phyloP scores from a whole-genome alignment of 2,797 vertebrate genomes.

The Nothura maculosa region DNA sequence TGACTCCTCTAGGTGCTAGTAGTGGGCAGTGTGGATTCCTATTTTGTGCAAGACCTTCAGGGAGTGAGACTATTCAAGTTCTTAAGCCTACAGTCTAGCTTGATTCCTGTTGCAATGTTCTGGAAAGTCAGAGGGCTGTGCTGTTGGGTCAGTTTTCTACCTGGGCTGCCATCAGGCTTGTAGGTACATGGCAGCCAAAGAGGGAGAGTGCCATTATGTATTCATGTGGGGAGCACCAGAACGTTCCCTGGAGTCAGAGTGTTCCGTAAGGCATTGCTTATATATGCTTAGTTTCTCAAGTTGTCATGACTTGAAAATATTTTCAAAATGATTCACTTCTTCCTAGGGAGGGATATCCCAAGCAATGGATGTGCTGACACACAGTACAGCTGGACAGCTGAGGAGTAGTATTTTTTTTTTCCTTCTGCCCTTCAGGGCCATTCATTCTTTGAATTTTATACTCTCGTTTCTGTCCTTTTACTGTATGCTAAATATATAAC shows the following conservation, averaged over 20 bases:
- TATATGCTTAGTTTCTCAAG: background rate
- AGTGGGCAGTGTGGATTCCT: background rate
- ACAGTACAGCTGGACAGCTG: background rate
- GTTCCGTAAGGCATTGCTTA: background rate
- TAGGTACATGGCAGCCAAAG: background rate
- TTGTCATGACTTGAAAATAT: background rate
- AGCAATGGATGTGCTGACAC: background rate
- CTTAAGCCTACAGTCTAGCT: background rate
- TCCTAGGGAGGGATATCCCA: background rate
- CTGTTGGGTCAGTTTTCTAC: conserved; percentile 34
- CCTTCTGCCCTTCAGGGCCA: background rate
- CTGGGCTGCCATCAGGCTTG: background rate
- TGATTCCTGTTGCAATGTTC: background rate
- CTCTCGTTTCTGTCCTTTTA: background rate
- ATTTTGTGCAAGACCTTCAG: background rate
- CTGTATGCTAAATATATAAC: background rate
- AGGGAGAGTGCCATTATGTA: background rate
- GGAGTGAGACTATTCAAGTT: background rate
- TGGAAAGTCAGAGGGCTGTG: conserved; percentile 32
- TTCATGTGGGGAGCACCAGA: background rate
- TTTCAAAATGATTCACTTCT: background rate
- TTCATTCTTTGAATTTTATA: background rate
- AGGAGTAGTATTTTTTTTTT: background rate
- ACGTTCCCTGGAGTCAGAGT: background rate
- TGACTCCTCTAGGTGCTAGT: background rate